Percentiles rank a stretch among this genome's conserved stretches.
phyloP scores from a whole-genome alignment of 2,888 invertebrate genomes.

The Entomobrya multifasciata region DNA sequence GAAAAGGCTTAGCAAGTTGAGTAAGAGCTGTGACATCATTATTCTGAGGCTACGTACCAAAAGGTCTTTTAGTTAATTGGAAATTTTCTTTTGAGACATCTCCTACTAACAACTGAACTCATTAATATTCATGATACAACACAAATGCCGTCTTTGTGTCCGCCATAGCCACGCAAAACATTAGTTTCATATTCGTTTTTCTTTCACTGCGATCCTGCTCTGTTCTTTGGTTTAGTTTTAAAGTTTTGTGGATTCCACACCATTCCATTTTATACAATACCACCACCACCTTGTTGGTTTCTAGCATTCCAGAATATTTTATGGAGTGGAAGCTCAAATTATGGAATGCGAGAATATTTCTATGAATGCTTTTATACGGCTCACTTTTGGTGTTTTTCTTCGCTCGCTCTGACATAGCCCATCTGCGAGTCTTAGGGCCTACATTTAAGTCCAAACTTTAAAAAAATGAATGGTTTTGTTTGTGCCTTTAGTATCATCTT shows the following conservation, averaged over 20 bases:
- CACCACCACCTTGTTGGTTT: background rate
- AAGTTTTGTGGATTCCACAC: background rate
- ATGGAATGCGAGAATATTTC: too few relatives aligned
- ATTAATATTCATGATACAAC: constrained; percentile 66
- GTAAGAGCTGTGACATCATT: background rate
- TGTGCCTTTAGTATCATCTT: too few relatives aligned
- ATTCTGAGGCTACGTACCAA: background rate
- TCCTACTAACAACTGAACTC: constrained; percentile 47
- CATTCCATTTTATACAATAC: background rate
- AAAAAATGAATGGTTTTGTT: too few relatives aligned
- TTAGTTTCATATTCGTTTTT: background rate
- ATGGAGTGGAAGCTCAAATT: background rate
- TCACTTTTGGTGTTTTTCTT: too few relatives aligned
- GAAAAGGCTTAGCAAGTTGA: too few relatives aligned
- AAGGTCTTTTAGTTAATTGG: constrained; percentile 44
- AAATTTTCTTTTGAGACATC: constrained; percentile 39
- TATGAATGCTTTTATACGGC: too few relatives aligned
- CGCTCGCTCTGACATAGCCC: too few relatives aligned
- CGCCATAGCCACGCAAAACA: background rate
- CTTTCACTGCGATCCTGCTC: background rate
- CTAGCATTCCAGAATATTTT: background rate
- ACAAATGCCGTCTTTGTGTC: constrained; percentile 29
- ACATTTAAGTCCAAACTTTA: too few relatives aligned
- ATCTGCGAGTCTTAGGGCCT: too few relatives aligned
- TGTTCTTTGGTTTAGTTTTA: background rate